Evolutionary conservation across 2,888 invertebrate species (phyloP).

Genomic region (Pseudoips prasinana): DNA sequence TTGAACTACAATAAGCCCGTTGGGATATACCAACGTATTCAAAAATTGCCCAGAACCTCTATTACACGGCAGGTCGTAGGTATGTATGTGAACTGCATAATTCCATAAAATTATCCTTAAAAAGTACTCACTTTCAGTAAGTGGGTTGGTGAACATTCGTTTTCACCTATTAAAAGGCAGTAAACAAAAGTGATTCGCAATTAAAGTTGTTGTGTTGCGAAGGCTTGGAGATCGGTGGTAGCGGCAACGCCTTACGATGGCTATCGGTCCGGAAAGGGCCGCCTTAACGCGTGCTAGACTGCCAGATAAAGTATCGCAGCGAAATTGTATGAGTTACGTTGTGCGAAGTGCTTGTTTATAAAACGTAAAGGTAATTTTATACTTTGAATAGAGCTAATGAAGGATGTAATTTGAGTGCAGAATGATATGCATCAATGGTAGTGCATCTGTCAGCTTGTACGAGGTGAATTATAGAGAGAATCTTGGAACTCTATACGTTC

Average conservation of each 20-base stretch:
- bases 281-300: conserved; percentile 60
- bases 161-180: conserved; percentile 28
- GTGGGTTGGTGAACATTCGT: not conserved
- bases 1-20: too few species aligned
- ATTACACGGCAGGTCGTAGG: too few species aligned
- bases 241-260: conserved; percentile 63
- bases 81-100: too few species aligned
- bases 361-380: conserved; percentile 53
- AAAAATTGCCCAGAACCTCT: too few species aligned
- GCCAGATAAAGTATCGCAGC: conserved; percentile 53
- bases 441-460: conserved; percentile 26
- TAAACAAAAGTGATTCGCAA: conserved; percentile 62
- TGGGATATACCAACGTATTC: too few species aligned
- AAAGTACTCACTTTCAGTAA: too few species aligned
- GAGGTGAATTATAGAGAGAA: conserved; percentile 13
- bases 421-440: conserved; percentile 27
- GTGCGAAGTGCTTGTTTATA: conserved; percentile 57
- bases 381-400: conserved; percentile 27
- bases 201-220: conserved; percentile 63
- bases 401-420: conserved; percentile 34
- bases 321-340: conserved; percentile 60
- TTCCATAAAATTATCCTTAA: too few species aligned
- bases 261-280: conserved; percentile 57
- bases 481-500: too few species aligned
- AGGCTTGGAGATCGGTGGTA: conserved; percentile 59